Base-by-base conservation (phyloP, 1,140 invertebrate species). In the Drosophila suzukii region DNA sequence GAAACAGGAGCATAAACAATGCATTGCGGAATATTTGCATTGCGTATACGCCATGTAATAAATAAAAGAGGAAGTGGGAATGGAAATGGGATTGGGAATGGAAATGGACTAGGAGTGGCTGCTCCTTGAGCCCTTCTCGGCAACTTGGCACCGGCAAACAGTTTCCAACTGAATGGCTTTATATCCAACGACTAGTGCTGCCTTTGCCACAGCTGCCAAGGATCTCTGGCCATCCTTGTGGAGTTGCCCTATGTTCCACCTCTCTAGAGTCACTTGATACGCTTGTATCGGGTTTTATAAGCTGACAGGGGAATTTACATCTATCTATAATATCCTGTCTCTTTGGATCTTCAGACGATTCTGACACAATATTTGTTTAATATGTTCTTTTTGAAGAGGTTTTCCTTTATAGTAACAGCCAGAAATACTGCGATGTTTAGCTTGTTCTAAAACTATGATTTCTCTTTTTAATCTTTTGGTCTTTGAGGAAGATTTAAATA, bases 151-250 rank as follows among this genome's bases (percentile, higher is more conserved):
- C 78, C 67, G 60, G 75, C 75, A 88, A 88, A 75, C 78, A 86
- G 79, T 86, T 86, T 86, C 83, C 83, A 88, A 74, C 79, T 82
- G 63, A 88, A 86, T 82, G 83, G 78, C 71, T 88, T 88, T 73
- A 78, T 79, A 88, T 77, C 82, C 81, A 75, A 15, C 65, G 71
- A 83, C 74, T 86, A 70, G 62, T 67, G 71, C 51, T 76, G 71
- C 67, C 82, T 82, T 88, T 57, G 81, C 81, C 81, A 71, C 81
- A 86, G 83, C 76, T 86, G 78, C 82, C 83, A 68, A 65, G 66
- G 79, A 83, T 76, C 74, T 76, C 59, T 62, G 61, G 75, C 49
- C 60, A 78, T 44, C 68, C 68, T 78, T 65, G 53, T 49, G 47
- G 32, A 54, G 41, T 36, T 50, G 12, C 6, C 41, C 13, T 24